Base-by-base conservation (phyloP, 1,140 invertebrate genomes). In the Wasmannia auropunctata region DNA sequence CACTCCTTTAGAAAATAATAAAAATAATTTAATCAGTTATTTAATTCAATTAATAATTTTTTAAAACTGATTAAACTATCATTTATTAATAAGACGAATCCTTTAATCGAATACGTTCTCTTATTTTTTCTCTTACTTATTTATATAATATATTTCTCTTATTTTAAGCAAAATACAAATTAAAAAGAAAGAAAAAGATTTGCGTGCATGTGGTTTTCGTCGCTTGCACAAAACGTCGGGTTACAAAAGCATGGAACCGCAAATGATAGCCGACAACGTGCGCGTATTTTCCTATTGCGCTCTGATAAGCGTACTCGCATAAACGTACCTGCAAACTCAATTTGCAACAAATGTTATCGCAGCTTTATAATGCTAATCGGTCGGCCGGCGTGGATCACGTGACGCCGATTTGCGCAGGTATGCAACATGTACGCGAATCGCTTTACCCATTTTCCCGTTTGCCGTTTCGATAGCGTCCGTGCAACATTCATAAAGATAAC, bases 271-370 rank as follows among this genome's bases (percentile, higher is more conserved):
- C 19, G 40, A 67, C 79, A 28, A 34, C 4, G 37, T 31, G 37
- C n/a, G 34, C 28, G 62, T 43, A 54, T 79, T 86, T 86, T 85
- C 72, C 43, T 28, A 75, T 51, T 79, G 60, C 76, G 11, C 58
- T 54, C 49, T 49, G 90, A 91, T 91, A 91, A 91, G 85, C 58
- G 40, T 51, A 43, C 40, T 58, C 63, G 60, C 67, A 90, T 91
- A 88, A 91, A 91, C 85, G 60, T 87, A 67, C 63, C 14, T 76
- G 76, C 72, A 77, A 85, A 85, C 77, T 87, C 49, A 87, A 91
- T 91, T 91, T 87, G 79, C 79, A 77, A 87, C 87, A 91, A 88
- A 90, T 86, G 84, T 91, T 91, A 91, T 91, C 86, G 86, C 87
- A 19, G 76, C 63, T 88, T 88, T 87, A 87, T 88, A 88, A 91